A percentile compares a stretch with the other conserved stretches of the same genome.
These are phyloP conservation scores for Pangasius mekongensis DNA, from an alignment of 2,797 vertebrate species.

Conservation along the genomic window DNA sequence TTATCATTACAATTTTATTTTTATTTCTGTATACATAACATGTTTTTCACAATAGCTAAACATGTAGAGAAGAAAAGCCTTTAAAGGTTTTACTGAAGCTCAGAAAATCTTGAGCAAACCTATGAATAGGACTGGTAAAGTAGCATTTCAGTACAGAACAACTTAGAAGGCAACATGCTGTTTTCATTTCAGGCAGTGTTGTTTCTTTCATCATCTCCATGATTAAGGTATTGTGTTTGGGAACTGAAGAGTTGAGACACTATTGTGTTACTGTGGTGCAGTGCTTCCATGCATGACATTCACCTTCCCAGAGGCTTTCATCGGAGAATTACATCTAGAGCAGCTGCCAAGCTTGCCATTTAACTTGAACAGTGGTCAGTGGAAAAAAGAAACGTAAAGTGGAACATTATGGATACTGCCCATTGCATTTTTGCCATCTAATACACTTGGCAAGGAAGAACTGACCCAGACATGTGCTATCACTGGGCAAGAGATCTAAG, in stretches of 20 bases:
- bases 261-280: conserved; percentile 12
- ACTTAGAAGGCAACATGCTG: conserved; percentile 11
- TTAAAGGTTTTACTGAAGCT: conserved; percentile 20
- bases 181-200: conserved; percentile 35
- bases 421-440: background rate
- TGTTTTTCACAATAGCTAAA: background rate
- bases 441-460: conserved; percentile 8
- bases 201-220: conserved; percentile 29
- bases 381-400: background rate
- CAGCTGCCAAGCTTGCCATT: conserved; percentile 1
- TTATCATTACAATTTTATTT: background rate
- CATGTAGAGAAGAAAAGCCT: background rate
- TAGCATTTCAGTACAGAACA: conserved; percentile 24
- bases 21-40: background rate
- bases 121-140: conserved; percentile 15
- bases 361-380: conserved; percentile 22
- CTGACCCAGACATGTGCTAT: background rate
- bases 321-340: conserved; percentile 1
- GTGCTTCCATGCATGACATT: conserved; percentile 11
- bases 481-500: background rate
- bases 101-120: background rate
- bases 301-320: conserved; percentile 35
- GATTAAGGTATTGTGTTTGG: conserved; percentile 30
- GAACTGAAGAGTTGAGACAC: conserved; percentile 36
- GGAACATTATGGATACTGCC: background rate